Evolutionary conservation across 1,140 invertebrate genomes (phyloP).

Genomic region (Apis laboriosa): DNA sequence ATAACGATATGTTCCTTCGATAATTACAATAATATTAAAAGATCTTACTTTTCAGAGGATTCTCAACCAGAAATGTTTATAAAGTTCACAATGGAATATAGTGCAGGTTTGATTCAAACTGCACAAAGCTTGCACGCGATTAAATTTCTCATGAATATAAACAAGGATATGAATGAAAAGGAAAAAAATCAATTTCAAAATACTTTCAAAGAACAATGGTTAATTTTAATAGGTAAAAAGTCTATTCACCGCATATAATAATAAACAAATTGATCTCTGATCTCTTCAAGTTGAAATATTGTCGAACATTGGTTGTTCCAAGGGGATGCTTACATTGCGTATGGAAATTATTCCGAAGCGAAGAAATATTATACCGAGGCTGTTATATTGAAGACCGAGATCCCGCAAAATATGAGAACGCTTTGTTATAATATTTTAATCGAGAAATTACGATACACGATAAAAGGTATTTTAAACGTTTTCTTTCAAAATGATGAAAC

Average conservation of each 20-base stretch:
- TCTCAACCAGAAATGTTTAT: slow-evolving; percentile 1
- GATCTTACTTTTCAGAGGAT: slow-evolving; percentile 37
- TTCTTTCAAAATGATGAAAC: neutral
- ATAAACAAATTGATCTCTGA: neutral
- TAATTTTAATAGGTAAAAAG: slow-evolving; percentile 52
- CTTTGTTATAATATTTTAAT: slow-evolving; percentile 21
- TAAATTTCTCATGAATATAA: slow-evolving; percentile 44
- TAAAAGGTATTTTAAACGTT: neutral
- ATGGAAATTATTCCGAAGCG: slow-evolving; percentile 61
- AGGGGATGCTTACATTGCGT: slow-evolving; percentile 61
- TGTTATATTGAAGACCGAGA: neutral
- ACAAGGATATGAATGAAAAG: neutral
- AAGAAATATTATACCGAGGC: slow-evolving; percentile 55
- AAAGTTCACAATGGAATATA: slow-evolving; percentile 58
- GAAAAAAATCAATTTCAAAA: neutral
- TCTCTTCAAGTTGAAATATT: neutral
- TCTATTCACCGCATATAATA: too few relatives aligned
- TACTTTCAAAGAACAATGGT: slow-evolving; percentile 38
- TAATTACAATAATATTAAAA: neutral
- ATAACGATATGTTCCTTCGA: neutral
- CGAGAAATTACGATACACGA: slow-evolving; percentile 21
- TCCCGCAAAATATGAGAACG: neutral
- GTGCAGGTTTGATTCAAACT: slow-evolving; percentile 57
- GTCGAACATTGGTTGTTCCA: neutral
- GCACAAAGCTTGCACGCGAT: slow-evolving; percentile 55